Evolutionary conservation across 2,113 vertebrate species (phyloP).

Genomic region (Daphoenositta chrysoptera): DNA sequence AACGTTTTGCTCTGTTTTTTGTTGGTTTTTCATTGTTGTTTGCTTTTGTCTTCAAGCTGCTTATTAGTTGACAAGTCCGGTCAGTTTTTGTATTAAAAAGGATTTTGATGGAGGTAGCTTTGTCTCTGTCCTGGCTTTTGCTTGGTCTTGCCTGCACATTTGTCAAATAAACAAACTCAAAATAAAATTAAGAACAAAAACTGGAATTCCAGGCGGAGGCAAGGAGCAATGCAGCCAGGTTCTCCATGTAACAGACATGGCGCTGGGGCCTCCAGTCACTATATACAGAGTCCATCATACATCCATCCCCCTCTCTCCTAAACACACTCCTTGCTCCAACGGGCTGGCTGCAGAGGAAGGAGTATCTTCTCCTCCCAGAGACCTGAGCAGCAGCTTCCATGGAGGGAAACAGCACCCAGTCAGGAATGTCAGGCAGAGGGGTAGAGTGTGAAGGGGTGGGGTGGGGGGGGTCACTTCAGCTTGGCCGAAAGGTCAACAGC

Average conservation of each 20-base stretch:
- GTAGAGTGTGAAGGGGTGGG: conserved; percentile 45
- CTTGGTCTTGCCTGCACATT: conserved; percentile 69
- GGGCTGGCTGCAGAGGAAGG: conserved; percentile 55
- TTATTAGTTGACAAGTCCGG: conserved; percentile 76
- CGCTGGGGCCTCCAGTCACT: conserved; percentile 71
- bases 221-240: conserved; percentile 67
- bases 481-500: conserved; percentile 50
- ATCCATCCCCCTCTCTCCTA: conserved; percentile 51
- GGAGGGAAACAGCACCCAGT: conserved; percentile 56
- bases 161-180: conserved; percentile 74
- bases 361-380: conserved; percentile 27
- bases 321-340: conserved; percentile 69
- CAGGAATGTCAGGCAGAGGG: conserved; percentile 68
- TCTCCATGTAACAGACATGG: conserved; percentile 75
- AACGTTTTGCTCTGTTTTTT: conserved; percentile 62
- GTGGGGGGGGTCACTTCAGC: conserved; percentile 59
- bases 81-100: conserved; percentile 85
- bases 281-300: conserved; percentile 64
- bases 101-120: conserved; percentile 85
- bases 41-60: conserved; percentile 21
- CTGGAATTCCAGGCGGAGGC: conserved; percentile 69
- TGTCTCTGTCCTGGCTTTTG: conserved; percentile 78
- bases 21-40: background rate
- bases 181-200: conserved; percentile 74
- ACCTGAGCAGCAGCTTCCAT: conserved; percentile 63